A percentile compares a stretch with the other conserved stretches of the same genome.
phyloP scores from a whole-genome alignment of 1,140 invertebrate genomes.

The Lucilia sericata region DNA sequence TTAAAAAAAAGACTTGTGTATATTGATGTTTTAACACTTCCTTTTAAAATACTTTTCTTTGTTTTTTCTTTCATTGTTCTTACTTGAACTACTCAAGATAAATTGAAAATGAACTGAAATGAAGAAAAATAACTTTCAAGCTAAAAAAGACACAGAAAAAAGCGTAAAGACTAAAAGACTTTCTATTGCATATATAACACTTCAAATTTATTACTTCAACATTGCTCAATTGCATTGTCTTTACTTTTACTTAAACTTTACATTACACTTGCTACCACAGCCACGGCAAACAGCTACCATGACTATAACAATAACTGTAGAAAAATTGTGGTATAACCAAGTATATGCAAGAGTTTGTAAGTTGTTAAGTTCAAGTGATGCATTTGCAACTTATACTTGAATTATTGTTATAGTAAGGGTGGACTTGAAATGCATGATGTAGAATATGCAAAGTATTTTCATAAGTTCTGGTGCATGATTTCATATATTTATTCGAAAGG shows the following conservation, averaged over 20 bases:
- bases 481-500: too few species aligned
- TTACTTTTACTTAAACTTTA: constrained; percentile 1
- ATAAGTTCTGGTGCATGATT: too few species aligned
- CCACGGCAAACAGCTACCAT: not conserved
- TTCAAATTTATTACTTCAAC: constrained; percentile 1
- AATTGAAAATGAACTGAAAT: not conserved
- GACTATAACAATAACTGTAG: not conserved
- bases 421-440: constrained; percentile 5
- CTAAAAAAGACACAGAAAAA: not conserved
- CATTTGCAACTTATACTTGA: not conserved
- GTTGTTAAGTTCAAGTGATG: not conserved
- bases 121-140: not conserved
- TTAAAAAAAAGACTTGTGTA: not conserved
- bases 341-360: not conserved
- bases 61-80: too few species aligned
- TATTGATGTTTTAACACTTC: constrained; percentile 1
- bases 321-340: not conserved
- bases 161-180: not conserved
- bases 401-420: not conserved
- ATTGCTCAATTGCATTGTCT: not conserved
- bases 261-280: not conserved
- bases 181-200: not conserved
- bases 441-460: not conserved
- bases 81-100: not conserved
- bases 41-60: not conserved